Conservation (phyloP, 1,140 invertebrate species). For the Zaprionus capensis region DNA sequence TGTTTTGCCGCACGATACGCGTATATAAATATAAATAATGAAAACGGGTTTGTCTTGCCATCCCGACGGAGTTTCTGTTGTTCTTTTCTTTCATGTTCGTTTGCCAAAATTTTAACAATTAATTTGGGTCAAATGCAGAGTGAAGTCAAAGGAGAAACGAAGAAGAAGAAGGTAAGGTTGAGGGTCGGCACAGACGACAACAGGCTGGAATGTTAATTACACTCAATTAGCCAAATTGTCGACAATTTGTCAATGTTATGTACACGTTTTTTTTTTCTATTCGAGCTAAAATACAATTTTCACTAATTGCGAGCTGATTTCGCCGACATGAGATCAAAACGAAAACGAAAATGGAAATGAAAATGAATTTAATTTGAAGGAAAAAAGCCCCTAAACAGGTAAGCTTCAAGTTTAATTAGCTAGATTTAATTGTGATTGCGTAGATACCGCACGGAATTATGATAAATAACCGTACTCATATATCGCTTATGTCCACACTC, state of each 20-base stretch:
- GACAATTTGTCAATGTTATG: conserved; percentile 52
- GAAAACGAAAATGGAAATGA: conserved; percentile 1
- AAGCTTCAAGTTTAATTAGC: conserved; percentile 20
- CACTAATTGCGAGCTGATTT: conserved; percentile 52
- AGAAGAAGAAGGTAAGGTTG: background rate
- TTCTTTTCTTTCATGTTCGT: conserved; percentile 43
- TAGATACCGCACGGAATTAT: background rate
- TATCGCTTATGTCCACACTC: background rate
- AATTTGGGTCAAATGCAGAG: conserved; percentile 60
- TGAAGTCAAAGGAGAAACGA: background rate
- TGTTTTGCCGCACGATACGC: conserved; percentile 24
- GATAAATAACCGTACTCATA: conserved; percentile 4
- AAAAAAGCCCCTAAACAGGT: background rate
- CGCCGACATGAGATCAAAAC: conserved; percentile 4
- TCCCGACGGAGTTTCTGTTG: conserved; percentile 7
- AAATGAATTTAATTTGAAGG: background rate
- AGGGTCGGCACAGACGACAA: conserved; percentile 18
- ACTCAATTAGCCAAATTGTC: conserved; percentile 78
- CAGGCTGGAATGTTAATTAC: conserved; percentile 68
- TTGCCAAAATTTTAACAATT: conserved; percentile 65
- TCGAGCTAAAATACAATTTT: conserved; percentile 22
- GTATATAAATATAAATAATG: conserved; percentile 61
- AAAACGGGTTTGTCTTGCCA: conserved; percentile 68
- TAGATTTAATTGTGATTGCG: conserved; percentile 24
- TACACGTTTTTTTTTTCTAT: conserved; percentile 13